These are phyloP conservation scores for Sturnira hondurensis DNA, from an alignment of 2,113 vertebrate genomes.

Conservation along the genomic window DNA sequence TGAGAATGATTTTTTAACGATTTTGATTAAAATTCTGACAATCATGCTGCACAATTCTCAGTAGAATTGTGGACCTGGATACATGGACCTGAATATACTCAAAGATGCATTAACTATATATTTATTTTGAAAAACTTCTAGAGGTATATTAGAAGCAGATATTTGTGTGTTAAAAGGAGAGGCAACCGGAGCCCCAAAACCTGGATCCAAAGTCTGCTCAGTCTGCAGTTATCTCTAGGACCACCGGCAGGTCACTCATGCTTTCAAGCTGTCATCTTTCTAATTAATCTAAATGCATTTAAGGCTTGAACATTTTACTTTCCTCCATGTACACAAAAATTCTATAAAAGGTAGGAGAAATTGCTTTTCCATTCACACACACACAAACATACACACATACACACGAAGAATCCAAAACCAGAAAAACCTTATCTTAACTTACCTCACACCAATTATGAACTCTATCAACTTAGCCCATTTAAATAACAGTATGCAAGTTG, in stretches of 20 bases:
- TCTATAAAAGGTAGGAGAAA: background rate
- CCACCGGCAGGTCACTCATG: background rate
- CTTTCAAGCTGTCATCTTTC: constrained; percentile 31
- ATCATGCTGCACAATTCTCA: background rate
- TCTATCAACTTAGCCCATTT: constrained; percentile 2
- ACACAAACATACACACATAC: background rate
- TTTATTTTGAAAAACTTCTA: constrained; percentile 19
- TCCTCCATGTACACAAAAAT: background rate
- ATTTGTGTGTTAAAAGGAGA: background rate
- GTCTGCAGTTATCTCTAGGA: background rate
- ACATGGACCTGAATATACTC: background rate
- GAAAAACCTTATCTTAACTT: background rate
- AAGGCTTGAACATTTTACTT: constrained; percentile 21
- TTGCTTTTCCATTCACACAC: background rate
- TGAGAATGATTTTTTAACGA: background rate
- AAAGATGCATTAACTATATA: background rate
- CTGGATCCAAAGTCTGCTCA: background rate
- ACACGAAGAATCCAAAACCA: background rate
- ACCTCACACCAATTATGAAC: background rate
- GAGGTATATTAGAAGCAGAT: background rate
- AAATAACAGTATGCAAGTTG: background rate
- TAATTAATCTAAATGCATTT: constrained; percentile 23
- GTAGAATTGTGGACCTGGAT: no score
- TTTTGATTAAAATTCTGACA: background rate
- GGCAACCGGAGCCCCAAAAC: background rate